These are phyloP conservation scores for Rhamnusium bicolor DNA, from an alignment of 2,888 invertebrate species.

Conservation along the genomic window DNA sequence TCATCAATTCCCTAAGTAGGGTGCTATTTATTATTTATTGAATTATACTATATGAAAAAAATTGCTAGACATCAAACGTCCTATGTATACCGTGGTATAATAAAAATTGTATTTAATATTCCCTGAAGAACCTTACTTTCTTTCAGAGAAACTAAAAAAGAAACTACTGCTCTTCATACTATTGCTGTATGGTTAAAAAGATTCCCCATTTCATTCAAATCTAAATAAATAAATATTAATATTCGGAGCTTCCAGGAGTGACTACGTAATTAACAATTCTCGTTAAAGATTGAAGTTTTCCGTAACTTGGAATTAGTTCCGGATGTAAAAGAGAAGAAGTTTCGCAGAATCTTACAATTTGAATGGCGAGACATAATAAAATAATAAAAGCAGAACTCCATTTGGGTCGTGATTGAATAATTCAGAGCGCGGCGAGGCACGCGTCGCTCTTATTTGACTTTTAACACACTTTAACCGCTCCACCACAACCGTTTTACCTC, in stretches of 20 bases:
- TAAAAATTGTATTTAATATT: too few relatives aligned
- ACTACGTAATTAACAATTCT: slow-evolving; percentile 60
- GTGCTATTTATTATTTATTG: too few relatives aligned
- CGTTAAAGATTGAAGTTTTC: slow-evolving; percentile 59
- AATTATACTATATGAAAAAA: too few relatives aligned
- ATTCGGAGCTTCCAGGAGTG: slow-evolving; percentile 45
- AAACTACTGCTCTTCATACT: too few relatives aligned
- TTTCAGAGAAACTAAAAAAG: too few relatives aligned
- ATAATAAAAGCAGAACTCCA: slow-evolving; percentile 62
- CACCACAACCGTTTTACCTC: slow-evolving; percentile 47
- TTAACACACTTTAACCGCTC: slow-evolving; percentile 60
- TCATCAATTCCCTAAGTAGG: too few relatives aligned
- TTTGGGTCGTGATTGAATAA: slow-evolving; percentile 62
- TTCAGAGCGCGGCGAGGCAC: slow-evolving; percentile 59
- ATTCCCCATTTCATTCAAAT: slow-evolving; percentile 43
- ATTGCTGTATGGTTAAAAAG: background rate
- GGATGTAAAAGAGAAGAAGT: slow-evolving; percentile 56
- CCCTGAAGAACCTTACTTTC: too few relatives aligned
- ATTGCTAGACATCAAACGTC: too few relatives aligned
- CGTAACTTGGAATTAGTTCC: slow-evolving; percentile 60
- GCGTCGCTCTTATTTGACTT: slow-evolving; percentile 61
- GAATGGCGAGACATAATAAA: slow-evolving; percentile 63
- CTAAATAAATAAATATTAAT: slow-evolving; percentile 53
- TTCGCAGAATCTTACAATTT: slow-evolving; percentile 58
- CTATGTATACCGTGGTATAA: too few relatives aligned